These are phyloP conservation scores for Empis stercorea DNA, from an alignment of 2,888 invertebrate species.

Conservation along the genomic window DNA sequence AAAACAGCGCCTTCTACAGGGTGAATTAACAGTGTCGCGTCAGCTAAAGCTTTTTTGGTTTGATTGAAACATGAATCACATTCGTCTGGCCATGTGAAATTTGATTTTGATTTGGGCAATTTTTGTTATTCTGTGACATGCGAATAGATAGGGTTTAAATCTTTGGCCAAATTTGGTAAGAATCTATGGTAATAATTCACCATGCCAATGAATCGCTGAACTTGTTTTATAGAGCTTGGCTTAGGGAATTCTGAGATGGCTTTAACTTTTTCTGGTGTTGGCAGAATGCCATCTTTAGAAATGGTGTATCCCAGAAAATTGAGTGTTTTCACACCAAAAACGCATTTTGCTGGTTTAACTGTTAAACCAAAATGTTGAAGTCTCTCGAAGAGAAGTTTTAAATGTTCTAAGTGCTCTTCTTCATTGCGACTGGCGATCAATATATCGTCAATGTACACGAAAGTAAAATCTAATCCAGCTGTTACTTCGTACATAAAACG, in stretches of 20 bases:
- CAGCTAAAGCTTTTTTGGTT: background rate
- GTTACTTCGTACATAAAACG: too few relatives aligned
- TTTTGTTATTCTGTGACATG: background rate
- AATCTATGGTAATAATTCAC: slow-evolving; percentile 5
- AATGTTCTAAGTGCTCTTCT: background rate
- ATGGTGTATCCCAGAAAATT: slow-evolving; percentile 4
- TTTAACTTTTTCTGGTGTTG: background rate
- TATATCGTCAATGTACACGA: background rate
- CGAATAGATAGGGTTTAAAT: slow-evolving; percentile 1
- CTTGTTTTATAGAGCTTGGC: slow-evolving; percentile 1
- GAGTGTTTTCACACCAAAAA: background rate
- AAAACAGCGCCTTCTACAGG: background rate
- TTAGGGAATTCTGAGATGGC: background rate
- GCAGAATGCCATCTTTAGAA: background rate
- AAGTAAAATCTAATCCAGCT: background rate
- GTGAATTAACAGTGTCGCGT: background rate
- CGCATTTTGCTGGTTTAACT: background rate
- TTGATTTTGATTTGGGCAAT: background rate
- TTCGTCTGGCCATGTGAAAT: background rate
- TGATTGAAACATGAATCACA: background rate
- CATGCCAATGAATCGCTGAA: slow-evolving; percentile 6
- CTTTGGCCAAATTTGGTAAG: background rate
- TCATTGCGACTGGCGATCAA: background rate
- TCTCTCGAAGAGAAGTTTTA: background rate
- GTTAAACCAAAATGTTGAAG: background rate